Conservation (phyloP, 2,797 vertebrate genomes). For the Prunella strophiata region DNA sequence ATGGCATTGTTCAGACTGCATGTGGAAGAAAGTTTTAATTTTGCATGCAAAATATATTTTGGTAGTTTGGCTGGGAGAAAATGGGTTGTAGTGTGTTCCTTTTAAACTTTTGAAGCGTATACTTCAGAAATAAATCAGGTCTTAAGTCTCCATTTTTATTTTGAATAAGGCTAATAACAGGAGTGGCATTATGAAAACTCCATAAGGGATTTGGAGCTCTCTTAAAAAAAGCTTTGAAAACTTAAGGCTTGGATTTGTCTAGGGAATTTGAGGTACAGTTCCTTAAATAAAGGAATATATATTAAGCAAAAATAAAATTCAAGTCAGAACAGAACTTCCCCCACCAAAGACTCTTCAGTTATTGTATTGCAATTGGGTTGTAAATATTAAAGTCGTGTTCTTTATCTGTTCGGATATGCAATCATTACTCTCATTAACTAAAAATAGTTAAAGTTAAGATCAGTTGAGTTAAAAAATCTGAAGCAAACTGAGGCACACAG, state of each 20-base stretch:
- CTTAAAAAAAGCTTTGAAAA: background rate
- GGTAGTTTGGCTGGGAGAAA: background rate
- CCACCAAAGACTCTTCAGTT: background rate
- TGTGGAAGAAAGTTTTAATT: background rate
- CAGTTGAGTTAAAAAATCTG: background rate
- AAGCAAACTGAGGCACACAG: background rate
- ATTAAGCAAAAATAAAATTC: background rate
- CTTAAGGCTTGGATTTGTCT: background rate
- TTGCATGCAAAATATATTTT: background rate
- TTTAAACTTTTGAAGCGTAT: background rate
- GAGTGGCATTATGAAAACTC: background rate
- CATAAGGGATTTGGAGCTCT: background rate
- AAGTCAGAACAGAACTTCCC: background rate
- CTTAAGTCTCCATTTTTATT: background rate
- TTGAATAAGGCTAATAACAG: background rate
- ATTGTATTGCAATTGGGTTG: background rate
- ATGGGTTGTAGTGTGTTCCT: background rate
- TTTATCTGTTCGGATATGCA: background rate
- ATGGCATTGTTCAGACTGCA: background rate
- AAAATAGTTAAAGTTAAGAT: background rate
- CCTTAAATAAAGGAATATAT: background rate
- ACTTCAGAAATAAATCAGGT: background rate
- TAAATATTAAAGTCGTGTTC: background rate
- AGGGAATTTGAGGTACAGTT: background rate
- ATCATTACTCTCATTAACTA: background rate